Evolutionary conservation across 2,797 vertebrate species (phyloP).

Genomic region (Microchirus variegatus): DNA sequence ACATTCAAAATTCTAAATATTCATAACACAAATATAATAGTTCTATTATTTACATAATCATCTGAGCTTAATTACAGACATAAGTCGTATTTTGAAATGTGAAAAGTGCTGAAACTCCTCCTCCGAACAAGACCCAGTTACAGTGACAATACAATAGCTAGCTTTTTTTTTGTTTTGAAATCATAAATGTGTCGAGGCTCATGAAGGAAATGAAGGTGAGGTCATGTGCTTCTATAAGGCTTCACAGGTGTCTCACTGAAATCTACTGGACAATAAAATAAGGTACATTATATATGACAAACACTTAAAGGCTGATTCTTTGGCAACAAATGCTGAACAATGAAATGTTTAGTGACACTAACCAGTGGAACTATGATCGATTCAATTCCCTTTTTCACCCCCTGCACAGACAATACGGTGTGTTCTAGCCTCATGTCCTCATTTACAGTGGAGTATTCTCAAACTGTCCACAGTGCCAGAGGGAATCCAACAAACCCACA

Average conservation of each 20-base stretch:
- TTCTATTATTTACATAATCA: conserved; percentile 42
- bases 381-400: conserved; percentile 47
- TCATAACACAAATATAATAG: conserved; percentile 14
- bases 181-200: conserved; percentile 52
- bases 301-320: conserved; percentile 35
- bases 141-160: conserved; percentile 49
- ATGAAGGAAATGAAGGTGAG: conserved; percentile 16
- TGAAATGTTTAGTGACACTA: conserved; percentile 36
- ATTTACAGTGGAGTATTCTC: conserved; percentile 41
- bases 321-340: conserved; percentile 33
- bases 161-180: conserved; percentile 24
- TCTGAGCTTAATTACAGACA: conserved; percentile 29
- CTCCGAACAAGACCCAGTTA: conserved; percentile 30
- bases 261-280: conserved; percentile 9
- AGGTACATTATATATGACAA: conserved; percentile 5
- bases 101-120: conserved; percentile 62
- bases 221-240: conserved; percentile 1
- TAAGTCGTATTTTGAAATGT: conserved; percentile 25
- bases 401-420: conserved; percentile 6
- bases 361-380: conserved; percentile 14
- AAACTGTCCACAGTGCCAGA: conserved; percentile 11
- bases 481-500: conserved; percentile 8
- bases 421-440: conserved; percentile 49
- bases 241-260: background rate
- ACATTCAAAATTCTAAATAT: background rate